A percentile compares a stretch with the other conserved stretches of the same genome.
Evolutionary conservation across 30 jellyfish, hydroid and myxozoan species (phyloP).

Genomic region (Aurelia coerulea): DNA sequence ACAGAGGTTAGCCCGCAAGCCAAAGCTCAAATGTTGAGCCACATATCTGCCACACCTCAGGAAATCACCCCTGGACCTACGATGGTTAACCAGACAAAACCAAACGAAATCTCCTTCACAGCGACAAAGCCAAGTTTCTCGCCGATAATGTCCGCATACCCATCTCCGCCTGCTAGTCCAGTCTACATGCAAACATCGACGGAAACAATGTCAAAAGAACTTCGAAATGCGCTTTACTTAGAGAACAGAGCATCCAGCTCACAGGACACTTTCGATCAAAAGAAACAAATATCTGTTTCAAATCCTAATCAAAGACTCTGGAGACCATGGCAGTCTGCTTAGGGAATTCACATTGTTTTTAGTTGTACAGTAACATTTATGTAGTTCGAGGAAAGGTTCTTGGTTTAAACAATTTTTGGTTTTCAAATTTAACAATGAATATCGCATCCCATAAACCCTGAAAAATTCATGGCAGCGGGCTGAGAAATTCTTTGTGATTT

Average conservation of each 20-base stretch:
- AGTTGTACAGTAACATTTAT: too few relatives aligned
- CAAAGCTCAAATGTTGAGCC: slow-evolving; percentile 83
- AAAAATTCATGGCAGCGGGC: too few relatives aligned
- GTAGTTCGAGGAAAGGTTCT: too few relatives aligned
- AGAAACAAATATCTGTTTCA: background rate
- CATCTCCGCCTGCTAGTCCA: slow-evolving; percentile 93
- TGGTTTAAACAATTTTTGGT: slow-evolving; percentile 3
- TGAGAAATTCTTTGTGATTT: too few relatives aligned
- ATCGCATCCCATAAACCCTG: too few relatives aligned
- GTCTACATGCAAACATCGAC: background rate
- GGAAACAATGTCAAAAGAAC: background rate
- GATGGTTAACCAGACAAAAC: background rate
- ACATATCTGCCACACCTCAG: slow-evolving; percentile 66
- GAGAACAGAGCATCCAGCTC: slow-evolving; percentile 42
- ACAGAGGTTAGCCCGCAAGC: slow-evolving; percentile 79
- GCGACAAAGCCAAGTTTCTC: slow-evolving; percentile 30
- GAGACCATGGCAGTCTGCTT: slow-evolving; percentile 48
- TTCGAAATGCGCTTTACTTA: background rate
- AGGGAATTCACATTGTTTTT: background rate
- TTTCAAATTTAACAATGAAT: too few relatives aligned
- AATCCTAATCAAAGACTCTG: slow-evolving; percentile 31
- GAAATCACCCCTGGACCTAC: slow-evolving; percentile 23
- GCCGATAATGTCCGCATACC: slow-evolving; percentile 45
- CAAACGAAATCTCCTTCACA: slow-evolving; percentile 16
- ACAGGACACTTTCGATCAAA: slow-evolving; percentile 4